Conservation (phyloP, 2,888 invertebrate species). For the Diadegma fenestrale region DNA sequence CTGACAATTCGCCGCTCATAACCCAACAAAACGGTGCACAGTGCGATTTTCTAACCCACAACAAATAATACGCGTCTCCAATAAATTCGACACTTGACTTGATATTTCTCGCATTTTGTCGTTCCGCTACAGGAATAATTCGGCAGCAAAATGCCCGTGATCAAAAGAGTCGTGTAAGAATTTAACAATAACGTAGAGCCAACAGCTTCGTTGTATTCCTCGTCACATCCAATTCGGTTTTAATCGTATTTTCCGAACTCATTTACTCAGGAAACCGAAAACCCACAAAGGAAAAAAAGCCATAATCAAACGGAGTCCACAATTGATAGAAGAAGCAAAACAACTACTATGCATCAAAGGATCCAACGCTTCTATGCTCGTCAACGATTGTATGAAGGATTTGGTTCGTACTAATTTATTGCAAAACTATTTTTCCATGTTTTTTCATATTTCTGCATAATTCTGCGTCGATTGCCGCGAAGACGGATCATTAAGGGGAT, state of each 20-base stretch:
- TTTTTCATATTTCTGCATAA: background rate
- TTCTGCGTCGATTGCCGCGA: background rate
- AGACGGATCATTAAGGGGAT: too few species aligned
- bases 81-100: background rate
- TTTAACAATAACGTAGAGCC: conserved; percentile 20
- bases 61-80: background rate
- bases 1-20: background rate
- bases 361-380: conserved; percentile 90
- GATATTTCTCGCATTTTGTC: background rate
- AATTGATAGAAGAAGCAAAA: conserved; percentile 95
- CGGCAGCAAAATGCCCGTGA: conserved; percentile 77
- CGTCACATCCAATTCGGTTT: background rate
- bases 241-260: background rate
- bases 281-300: conserved; percentile 95
- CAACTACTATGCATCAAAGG: conserved; percentile 94
- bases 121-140: background rate
- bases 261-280: conserved; percentile 91
- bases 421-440: background rate
- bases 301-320: conserved; percentile 92
- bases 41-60: background rate
- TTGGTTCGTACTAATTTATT: conserved; percentile 86
- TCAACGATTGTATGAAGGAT: conserved; percentile 92
- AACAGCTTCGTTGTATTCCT: conserved; percentile 9
- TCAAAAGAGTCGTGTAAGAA: conserved; percentile 84
- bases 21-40: background rate